Percentiles rank a stretch among this genome's conserved stretches.
Conservation (phyloP, 1,140 invertebrate genomes). For the Anagrus nilaparvatae region DNA sequence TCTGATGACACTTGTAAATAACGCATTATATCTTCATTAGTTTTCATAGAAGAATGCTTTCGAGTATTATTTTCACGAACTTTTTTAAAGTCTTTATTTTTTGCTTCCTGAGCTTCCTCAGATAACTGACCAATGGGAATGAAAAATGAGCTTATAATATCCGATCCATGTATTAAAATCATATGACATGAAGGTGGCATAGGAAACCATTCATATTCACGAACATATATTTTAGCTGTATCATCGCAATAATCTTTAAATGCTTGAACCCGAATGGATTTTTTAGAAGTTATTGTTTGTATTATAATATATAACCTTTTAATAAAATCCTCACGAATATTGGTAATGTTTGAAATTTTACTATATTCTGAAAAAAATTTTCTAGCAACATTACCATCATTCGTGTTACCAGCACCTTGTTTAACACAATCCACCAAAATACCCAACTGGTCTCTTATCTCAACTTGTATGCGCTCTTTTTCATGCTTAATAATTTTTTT, state of each 20-base stretch:
- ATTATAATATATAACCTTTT: background rate
- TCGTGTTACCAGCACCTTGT: conserved; percentile 16
- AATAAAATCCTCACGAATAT: background rate
- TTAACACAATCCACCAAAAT: conserved; percentile 17
- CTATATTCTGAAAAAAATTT: conserved; percentile 16
- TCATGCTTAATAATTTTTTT: background rate
- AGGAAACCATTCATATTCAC: conserved; percentile 24
- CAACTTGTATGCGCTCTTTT: background rate
- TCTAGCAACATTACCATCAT: conserved; percentile 20
- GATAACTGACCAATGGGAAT: background rate
- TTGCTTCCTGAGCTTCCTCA: conserved; percentile 1
- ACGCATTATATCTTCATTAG: conserved; percentile 4
- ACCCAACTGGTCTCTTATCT: background rate
- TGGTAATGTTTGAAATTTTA: background rate
- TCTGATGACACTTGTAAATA: background rate
- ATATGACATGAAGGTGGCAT: conserved; percentile 10
- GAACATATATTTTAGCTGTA: conserved; percentile 12
- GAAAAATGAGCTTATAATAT: background rate
- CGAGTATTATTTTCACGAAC: conserved; percentile 3
- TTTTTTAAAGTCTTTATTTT: conserved; percentile 2
- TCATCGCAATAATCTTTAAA: background rate
- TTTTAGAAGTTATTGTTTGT: background rate
- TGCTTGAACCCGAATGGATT: background rate
- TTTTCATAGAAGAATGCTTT: background rate
- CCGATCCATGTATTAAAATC: conserved; percentile 1